phyloP scores from a whole-genome alignment of 1,140 invertebrate species.

The Aphelenchoides besseyi region DNA sequence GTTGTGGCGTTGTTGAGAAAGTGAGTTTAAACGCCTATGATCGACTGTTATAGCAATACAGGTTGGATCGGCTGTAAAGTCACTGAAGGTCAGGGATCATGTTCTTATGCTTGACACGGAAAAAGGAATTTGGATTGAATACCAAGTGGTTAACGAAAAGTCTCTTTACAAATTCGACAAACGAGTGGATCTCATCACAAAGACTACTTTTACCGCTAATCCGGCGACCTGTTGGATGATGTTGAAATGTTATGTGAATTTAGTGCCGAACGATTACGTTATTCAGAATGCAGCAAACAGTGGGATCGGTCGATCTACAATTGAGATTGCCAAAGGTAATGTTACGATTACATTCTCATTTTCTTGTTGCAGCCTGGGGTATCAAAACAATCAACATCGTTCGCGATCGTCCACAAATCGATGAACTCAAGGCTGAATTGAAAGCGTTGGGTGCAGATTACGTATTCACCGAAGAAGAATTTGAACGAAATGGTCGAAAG shows the following conservation, averaged over 20 bases:
- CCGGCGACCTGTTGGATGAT: conserved; percentile 94
- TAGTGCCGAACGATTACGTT: conserved; percentile 77
- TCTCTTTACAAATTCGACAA: conserved; percentile 13
- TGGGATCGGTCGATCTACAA: conserved; percentile 87
- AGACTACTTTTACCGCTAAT: conserved; percentile 67
- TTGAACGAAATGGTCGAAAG: conserved; percentile 71
- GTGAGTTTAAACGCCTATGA: not conserved
- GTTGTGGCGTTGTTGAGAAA: conserved; percentile 11
- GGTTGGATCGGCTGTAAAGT: conserved; percentile 5
- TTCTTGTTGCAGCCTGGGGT: conserved; percentile 63
- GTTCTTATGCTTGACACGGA: conserved; percentile 3
- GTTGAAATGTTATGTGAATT: conserved; percentile 80
- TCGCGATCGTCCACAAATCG: conserved; percentile 74
- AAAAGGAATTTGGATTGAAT: conserved; percentile 15
- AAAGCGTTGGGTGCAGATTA: conserved; percentile 75
- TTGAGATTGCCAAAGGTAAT: conserved; percentile 70
- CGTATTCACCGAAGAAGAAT: conserved; percentile 84
- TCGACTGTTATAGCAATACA: not conserved
- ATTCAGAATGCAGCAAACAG: conserved; percentile 97
- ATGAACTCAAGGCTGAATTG: conserved; percentile 72
- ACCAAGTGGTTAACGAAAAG: not conserved
- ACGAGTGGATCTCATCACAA: not conserved
- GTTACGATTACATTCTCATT: not conserved
- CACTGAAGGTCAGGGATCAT: not conserved
- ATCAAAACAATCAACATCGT: conserved; percentile 82